Conservation (phyloP, 2,113 vertebrate species). For the Forbesichthys agassizii region DNA sequence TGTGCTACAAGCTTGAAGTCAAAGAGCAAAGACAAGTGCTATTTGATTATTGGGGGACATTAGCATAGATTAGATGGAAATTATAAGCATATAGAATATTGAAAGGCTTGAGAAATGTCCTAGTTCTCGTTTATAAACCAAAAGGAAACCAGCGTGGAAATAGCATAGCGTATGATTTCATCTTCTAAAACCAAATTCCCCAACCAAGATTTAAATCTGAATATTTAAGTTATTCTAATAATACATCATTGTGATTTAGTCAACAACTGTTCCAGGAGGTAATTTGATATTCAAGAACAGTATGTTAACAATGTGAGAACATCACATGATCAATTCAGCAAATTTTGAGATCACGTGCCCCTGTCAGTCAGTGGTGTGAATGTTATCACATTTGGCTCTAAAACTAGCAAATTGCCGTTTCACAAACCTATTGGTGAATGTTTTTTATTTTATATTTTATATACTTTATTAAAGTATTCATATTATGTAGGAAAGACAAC, state of each 20-base stretch:
- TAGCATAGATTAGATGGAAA: background rate
- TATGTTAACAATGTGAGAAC: background rate
- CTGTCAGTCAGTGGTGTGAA: background rate
- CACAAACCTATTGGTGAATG: too few relatives aligned
- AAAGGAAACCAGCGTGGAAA: too few relatives aligned
- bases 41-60: background rate
- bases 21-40: conserved; percentile 32
- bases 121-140: too few relatives aligned
- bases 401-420: background rate
- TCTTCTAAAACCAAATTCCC: too few relatives aligned
- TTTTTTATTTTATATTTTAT: too few relatives aligned
- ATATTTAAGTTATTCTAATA: background rate
- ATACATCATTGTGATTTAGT: background rate
- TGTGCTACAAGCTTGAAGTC: conserved; percentile 44
- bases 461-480: too few relatives aligned
- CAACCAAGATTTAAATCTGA: too few relatives aligned
- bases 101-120: too few relatives aligned
- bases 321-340: background rate
- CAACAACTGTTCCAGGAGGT: background rate
- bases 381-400: background rate
- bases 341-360: background rate
- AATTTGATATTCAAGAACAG: background rate
- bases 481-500: background rate
- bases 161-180: too few relatives aligned
- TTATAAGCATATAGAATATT: background rate